Evolutionary conservation across 23 tunicate species (phyloP).

Genomic region (Clavelina lepadiformis): DNA sequence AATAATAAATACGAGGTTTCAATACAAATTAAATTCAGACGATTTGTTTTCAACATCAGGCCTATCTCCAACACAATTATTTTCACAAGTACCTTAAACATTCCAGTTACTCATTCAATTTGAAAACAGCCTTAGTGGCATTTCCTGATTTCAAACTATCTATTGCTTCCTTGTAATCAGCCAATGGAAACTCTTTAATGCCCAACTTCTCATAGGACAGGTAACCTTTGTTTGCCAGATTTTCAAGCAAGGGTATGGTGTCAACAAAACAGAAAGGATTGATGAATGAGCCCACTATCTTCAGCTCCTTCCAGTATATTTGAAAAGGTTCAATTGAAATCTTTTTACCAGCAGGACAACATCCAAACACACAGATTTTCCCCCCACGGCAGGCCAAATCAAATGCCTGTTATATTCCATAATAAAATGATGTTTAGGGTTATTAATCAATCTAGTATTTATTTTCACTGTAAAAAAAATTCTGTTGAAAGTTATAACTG

Average conservation of each 20-base stretch:
- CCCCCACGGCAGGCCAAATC: conserved; percentile 60
- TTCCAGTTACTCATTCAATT: conserved; percentile 2
- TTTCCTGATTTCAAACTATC: conserved; percentile 40
- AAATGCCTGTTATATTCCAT: no score
- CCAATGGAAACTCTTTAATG: conserved; percentile 25
- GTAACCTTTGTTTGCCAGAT: conserved; percentile 19
- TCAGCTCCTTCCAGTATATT: conserved; percentile 73
- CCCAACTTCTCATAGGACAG: conserved; percentile 47
- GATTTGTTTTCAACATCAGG: no score
- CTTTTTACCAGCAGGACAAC: conserved; percentile 74
- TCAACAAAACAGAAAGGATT: conserved; percentile 78
- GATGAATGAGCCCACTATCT: conserved; percentile 52
- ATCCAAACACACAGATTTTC: conserved; percentile 58
- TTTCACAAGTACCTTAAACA: no score
- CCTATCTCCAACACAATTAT: no score
- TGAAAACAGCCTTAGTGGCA: conserved; percentile 68
- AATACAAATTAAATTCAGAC: no score
- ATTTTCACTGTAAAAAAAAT: no score
- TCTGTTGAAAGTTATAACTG: no score
- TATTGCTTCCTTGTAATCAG: conserved; percentile 44
- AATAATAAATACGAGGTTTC: no score
- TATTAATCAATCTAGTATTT: no score
- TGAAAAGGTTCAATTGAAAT: conserved; percentile 73
- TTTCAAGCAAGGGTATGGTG: conserved; percentile 30
- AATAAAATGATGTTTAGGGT: no score